phyloP scores from a whole-genome alignment of 2,113 vertebrate species.

The Daubentonia madagascariensis region DNA sequence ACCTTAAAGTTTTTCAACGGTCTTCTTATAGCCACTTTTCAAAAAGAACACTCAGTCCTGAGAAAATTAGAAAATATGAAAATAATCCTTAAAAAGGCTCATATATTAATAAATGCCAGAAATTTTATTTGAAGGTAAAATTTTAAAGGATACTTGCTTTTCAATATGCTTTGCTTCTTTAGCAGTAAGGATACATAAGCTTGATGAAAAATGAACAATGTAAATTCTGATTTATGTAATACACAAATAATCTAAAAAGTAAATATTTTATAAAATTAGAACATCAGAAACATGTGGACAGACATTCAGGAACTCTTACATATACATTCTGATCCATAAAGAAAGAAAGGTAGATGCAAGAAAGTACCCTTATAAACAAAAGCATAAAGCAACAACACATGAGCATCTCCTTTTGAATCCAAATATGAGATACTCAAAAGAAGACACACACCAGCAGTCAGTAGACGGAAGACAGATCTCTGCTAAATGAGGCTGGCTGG shows the following conservation, averaged over 20 bases:
- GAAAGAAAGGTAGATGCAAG: background rate
- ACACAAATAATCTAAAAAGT: background rate
- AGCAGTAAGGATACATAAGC: background rate
- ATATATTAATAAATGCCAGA: background rate
- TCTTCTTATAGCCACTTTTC: background rate
- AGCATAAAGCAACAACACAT: background rate
- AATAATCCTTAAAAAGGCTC: background rate
- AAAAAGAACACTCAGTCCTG: background rate
- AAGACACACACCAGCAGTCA: background rate
- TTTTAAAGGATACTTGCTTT: background rate
- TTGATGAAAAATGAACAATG: background rate
- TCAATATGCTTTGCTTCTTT: background rate
- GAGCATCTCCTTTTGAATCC: background rate
- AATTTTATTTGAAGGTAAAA: background rate
- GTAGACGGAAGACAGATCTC: background rate
- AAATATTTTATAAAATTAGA: background rate
- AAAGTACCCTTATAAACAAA: background rate
- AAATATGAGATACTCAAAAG: background rate
- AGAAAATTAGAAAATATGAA: background rate
- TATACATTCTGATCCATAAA: background rate
- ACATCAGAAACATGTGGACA: background rate
- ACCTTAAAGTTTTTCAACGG: background rate
- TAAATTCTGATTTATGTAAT: background rate
- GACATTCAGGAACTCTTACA: background rate
- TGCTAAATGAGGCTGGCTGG: background rate